Conservation (phyloP, 2,888 invertebrate species). For the Nymphalis urticae region DNA sequence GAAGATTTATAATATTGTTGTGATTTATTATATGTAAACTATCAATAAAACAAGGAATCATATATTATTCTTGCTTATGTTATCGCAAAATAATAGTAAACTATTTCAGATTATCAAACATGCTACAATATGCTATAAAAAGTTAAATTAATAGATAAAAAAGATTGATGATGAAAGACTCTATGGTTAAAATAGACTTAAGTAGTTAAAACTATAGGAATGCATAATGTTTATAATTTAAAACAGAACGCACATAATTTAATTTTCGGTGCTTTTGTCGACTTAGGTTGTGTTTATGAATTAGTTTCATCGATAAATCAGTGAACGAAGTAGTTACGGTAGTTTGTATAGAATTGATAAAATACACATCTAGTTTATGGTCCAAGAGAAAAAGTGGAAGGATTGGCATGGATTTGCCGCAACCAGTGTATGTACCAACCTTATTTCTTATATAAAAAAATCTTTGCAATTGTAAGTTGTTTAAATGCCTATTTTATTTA, state of each 20-base stretch:
- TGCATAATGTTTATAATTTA: not conserved
- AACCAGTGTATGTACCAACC: not conserved
- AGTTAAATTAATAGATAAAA: no score
- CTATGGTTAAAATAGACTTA: conserved; percentile 3
- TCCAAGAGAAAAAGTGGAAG: not conserved
- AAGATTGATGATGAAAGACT: not conserved
- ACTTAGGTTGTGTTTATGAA: conserved; percentile 55
- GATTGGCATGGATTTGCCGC: not conserved
- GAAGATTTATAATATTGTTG: no score
- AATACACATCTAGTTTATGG: conserved; percentile 5
- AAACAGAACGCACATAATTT: conserved; percentile 34
- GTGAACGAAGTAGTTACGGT: conserved; percentile 22
- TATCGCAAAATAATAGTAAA: no score
- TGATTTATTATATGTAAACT: no score
- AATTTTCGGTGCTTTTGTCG: conserved; percentile 47
- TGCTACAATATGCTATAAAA: no score
- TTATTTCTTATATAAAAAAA: no score
- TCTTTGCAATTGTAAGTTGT: no score
- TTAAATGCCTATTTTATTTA: no score
- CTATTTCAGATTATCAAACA: no score
- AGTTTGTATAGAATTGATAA: conserved; percentile 1
- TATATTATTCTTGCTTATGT: no score
- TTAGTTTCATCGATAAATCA: conserved; percentile 19
- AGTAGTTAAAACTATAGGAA: not conserved
- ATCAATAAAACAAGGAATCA: no score